These are phyloP conservation scores for Nannospalax galili DNA, from an alignment of 2,113 vertebrate species.

Conservation along the genomic window DNA sequence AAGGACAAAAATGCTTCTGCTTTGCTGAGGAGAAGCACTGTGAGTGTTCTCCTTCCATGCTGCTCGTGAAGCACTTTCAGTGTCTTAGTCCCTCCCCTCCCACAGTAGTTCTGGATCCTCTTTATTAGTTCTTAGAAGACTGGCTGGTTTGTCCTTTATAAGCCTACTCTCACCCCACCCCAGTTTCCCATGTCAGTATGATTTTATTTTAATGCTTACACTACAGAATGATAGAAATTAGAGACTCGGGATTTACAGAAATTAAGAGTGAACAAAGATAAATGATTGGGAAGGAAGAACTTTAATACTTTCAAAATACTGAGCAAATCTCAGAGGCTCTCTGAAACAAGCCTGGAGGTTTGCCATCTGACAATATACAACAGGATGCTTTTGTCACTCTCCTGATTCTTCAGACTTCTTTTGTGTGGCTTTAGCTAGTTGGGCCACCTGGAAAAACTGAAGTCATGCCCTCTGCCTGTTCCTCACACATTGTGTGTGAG, in stretches of 20 bases:
- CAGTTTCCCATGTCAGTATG: not conserved
- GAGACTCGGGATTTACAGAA: conserved; percentile 14
- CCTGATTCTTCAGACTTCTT: not conserved
- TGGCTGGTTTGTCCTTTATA: not conserved
- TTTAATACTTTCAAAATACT: not conserved
- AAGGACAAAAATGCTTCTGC: not conserved
- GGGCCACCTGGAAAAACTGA: not conserved
- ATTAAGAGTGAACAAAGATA: conserved; percentile 2
- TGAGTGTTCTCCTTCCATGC: not conserved
- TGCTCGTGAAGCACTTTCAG: not conserved
- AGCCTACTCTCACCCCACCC: not conserved
- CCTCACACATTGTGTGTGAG: not conserved
- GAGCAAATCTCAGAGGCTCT: not conserved
- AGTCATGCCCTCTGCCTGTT: not conserved
- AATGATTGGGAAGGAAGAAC: not conserved
- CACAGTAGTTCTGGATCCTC: not conserved
- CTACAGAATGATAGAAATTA: not conserved
- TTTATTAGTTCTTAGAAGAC: not conserved
- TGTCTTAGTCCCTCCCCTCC: not conserved
- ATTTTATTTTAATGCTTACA: conserved; percentile 42
- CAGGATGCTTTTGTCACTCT: not conserved
- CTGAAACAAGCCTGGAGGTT: not conserved
- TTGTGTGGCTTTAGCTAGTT: not conserved
- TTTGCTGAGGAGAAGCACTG: not conserved
- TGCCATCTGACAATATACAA: not conserved